phyloP scores from a whole-genome alignment of 2,797 vertebrate genomes.

The Spinus olivaceus region DNA sequence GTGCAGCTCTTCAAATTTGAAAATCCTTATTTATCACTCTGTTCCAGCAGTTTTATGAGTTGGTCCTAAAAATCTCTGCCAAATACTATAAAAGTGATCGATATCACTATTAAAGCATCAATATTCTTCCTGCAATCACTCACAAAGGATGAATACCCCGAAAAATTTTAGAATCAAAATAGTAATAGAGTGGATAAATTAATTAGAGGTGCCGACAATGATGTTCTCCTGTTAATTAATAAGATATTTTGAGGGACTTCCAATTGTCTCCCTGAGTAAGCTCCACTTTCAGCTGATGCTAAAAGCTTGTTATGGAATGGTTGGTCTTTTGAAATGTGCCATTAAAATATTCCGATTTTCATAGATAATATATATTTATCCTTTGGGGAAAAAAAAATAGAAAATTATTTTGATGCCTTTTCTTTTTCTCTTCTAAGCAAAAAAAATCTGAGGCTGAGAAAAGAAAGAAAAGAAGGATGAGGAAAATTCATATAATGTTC shows the following conservation, averaged over 20 bases:
- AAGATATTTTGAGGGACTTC: conserved; percentile 14
- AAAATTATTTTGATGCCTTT: not conserved
- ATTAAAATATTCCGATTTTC: conserved; percentile 9
- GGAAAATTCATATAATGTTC: not conserved
- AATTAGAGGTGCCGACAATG: conserved; percentile 25
- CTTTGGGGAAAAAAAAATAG: not conserved
- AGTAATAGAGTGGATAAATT: conserved; percentile 4
- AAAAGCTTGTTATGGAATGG: not conserved
- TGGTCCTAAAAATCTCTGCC: not conserved
- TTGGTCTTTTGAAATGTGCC: not conserved
- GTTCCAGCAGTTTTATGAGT: not conserved
- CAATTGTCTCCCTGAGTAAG: not conserved
- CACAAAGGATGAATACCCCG: conserved; percentile 20
- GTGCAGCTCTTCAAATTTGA: not conserved
- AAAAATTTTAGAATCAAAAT: conserved; percentile 40
- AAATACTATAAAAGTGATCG: not conserved
- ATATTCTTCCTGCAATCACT: conserved; percentile 12
- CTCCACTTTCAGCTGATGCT: not conserved
- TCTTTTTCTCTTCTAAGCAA: not conserved
- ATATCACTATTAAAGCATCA: conserved; percentile 6
- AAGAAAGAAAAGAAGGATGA: not conserved
- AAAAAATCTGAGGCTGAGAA: not conserved
- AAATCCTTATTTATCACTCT: not conserved
- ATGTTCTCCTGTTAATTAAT: conserved; percentile 56
- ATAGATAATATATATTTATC: not conserved